Evolutionary conservation across 2,113 vertebrate genomes (phyloP).

Genomic region (Indicator indicator): DNA sequence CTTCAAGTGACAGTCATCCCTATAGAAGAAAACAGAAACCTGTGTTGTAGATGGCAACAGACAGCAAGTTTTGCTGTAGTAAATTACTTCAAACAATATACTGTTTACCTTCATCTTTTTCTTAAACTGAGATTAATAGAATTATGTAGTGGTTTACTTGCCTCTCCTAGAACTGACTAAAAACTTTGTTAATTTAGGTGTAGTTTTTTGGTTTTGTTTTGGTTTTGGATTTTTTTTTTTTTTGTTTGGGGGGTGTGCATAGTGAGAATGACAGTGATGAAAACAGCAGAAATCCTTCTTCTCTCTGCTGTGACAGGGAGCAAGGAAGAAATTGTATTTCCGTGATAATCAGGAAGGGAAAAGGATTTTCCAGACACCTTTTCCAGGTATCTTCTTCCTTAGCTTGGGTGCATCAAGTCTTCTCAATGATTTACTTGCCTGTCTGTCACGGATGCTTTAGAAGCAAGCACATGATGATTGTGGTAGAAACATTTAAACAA

Average conservation of each 20-base stretch:
- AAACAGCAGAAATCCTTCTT: not conserved
- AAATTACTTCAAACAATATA: not conserved
- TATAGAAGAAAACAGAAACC: not conserved
- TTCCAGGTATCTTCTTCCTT: not conserved
- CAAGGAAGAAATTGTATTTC: not conserved
- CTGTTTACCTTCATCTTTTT: not conserved
- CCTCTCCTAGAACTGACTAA: not conserved
- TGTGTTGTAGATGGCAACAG: not conserved
- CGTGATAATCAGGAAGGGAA: not conserved
- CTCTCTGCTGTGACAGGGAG: not conserved
- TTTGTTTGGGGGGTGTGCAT: no score
- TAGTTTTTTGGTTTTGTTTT: not conserved
- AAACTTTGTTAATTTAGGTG: not conserved
- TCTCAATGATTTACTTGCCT: not conserved
- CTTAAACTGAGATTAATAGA: not conserved
- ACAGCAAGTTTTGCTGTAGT: not conserved
- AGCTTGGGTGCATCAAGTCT: not conserved
- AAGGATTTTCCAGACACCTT: not conserved
- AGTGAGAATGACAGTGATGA: not conserved
- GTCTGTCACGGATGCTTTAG: not conserved
- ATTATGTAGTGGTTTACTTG: not conserved
- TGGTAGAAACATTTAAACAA: not conserved
- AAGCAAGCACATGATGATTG: not conserved
- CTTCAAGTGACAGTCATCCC: not conserved
- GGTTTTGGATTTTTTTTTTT: no score